Base-by-base conservation (phyloP, 2,888 invertebrate species). In the Fragum whitleyi region DNA sequence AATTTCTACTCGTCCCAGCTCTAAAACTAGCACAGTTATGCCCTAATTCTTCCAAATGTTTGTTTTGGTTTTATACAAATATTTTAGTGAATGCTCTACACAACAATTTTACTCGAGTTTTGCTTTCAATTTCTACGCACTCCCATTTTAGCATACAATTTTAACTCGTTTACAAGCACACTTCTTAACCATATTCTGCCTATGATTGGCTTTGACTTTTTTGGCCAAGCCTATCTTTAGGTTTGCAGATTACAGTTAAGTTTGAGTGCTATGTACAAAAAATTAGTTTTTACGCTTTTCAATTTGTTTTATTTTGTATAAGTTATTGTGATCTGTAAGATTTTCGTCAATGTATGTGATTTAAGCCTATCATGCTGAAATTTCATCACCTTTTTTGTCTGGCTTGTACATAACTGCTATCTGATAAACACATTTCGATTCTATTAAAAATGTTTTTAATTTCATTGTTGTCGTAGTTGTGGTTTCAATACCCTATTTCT, bases 391-490 rank as follows among this genome's bases (percentile, higher is more conserved):
- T 65, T 65, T 47, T 57, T 42, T 28, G 70, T 71, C 67, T 79
- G 74, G 83, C 79, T 67, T 83, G 83, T 83, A 79, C 16, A 83
- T 83, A 81, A 62, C 42, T 79, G 83, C 79, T 65, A 70, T 36
- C 57, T 73, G 79, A 79, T 83, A 77, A 62, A 74, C 74, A 83
- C 83, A 83, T 79, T 77, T 83, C 74, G 77, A 79, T 83, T 79
- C 77, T 77, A 83, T 77, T 83, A 83, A 83, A 36, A 83, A 83
- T 79, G 79, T 76, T 83, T 83, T 79, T 79, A 79, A 83, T 79
- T 83, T 79, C 69, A 77, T 29, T n/a, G 28, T 28, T 29, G 26
- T 47, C 29, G 29, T 75, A 29, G 19, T 29, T 77, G 39, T 55
- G 28, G 14, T 47, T 3, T 16, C 14, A 16, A 9, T 9, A 5